phyloP scores from a whole-genome alignment of 1,140 invertebrate species.

The Lucilia cuprina region DNA sequence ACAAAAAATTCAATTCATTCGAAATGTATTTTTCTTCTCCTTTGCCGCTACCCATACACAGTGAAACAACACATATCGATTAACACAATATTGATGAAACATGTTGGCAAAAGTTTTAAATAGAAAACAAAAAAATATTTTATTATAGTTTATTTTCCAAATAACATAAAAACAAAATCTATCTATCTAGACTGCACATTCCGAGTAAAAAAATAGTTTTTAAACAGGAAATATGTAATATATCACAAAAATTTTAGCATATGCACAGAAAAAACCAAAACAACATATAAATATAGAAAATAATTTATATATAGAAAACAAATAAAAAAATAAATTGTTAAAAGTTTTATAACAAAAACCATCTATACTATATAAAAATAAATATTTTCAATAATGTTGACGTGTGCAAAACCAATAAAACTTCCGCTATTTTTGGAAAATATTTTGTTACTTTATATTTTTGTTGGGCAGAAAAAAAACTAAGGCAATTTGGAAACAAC shows the following conservation, averaged over 20 bases:
- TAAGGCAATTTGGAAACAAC: slow-evolving; percentile 18
- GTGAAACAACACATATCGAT: neutral
- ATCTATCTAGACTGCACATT: too few species aligned
- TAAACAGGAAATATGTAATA: neutral
- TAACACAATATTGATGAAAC: slow-evolving; percentile 12
- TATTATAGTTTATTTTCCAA: neutral
- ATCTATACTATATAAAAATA: neutral
- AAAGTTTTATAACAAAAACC: slow-evolving; percentile 3
- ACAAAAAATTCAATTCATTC: too few species aligned
- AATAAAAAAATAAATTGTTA: neutral
- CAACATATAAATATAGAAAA: neutral
- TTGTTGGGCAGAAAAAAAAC: neutral
- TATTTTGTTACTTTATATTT: neutral
- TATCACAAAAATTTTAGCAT: neutral
- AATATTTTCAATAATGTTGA: slow-evolving; percentile 15
- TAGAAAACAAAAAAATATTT: neutral
- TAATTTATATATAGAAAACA: neutral
- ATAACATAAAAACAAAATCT: neutral
- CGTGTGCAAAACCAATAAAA: slow-evolving; percentile 32
- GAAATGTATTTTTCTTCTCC: too few species aligned
- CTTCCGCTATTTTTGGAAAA: slow-evolving; percentile 15
- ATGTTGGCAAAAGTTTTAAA: neutral
- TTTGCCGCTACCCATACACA: neutral
- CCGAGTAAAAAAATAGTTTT: neutral
- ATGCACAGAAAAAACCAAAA: neutral